phyloP scores from a whole-genome alignment of 2,888 invertebrate species.

The Zygogramma bicolorata region DNA sequence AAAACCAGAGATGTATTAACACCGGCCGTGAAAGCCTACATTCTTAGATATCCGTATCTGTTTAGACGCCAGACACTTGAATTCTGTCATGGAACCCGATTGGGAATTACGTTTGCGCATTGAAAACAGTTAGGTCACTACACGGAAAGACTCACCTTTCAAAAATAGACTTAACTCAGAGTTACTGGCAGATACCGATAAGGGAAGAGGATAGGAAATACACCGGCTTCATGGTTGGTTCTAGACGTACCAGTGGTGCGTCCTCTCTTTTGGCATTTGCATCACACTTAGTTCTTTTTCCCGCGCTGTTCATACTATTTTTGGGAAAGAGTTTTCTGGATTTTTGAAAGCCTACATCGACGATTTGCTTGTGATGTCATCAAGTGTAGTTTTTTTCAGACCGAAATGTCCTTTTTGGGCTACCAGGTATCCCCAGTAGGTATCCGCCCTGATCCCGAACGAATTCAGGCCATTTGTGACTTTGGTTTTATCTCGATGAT shows the following conservation, averaged over 20 bases:
- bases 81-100: no score
- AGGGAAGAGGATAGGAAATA: neutral
- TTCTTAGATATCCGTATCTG: no score
- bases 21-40: no score
- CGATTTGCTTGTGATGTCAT: neutral
- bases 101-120: no score
- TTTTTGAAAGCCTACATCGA: neutral
- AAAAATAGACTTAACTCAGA: neutral
- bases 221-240: neutral
- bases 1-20: no score
- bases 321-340: neutral
- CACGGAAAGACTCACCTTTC: neutral
- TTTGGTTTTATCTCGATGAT: no score
- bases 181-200: neutral
- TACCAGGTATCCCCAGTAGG: no score
- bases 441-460: no score
- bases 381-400: no score
- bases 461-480: no score
- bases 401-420: no score
- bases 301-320: neutral
- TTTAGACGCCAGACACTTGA: no score
- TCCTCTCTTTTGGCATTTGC: neutral
- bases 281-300: neutral
- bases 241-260: neutral
- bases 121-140: neutral